Percentiles rank a stretch among this genome's conserved stretches.
These are phyloP conservation scores for Hyalella azteca DNA, from an alignment of 2,888 invertebrate species.

Conservation along the genomic window DNA sequence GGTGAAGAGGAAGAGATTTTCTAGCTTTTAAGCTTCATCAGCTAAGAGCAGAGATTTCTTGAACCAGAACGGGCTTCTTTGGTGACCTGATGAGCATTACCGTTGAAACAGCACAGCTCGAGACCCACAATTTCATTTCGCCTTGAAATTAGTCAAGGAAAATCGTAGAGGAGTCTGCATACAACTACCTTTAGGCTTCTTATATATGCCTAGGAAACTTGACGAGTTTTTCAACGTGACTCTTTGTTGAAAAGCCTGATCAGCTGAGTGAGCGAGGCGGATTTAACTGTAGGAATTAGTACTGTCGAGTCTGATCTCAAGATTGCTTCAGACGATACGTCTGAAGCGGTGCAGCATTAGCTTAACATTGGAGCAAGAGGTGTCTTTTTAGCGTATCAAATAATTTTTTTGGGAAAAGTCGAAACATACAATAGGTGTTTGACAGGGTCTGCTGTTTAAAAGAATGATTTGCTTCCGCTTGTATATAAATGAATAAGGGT, in stretches of 20 bases:
- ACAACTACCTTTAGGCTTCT: neutral
- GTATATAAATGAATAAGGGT: too few relatives aligned
- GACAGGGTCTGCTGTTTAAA: too few relatives aligned
- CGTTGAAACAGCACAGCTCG: conserved; percentile 25
- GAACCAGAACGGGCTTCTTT: conserved; percentile 1
- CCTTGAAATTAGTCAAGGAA: conserved; percentile 24
- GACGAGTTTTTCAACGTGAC: neutral
- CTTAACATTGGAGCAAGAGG: too few relatives aligned
- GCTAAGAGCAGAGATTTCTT: conserved; percentile 16
- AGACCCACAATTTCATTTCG: conserved; percentile 27
- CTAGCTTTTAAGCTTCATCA: conserved; percentile 29
- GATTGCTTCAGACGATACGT: too few relatives aligned
- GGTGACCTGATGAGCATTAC: conserved; percentile 30
- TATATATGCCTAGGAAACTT: conserved; percentile 10
- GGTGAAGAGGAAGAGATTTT: too few relatives aligned
- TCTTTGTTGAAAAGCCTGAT: conserved; percentile 22
- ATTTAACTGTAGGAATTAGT: neutral
- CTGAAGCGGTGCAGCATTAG: too few relatives aligned
- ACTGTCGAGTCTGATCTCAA: neutral
- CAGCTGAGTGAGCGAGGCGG: conserved; percentile 20
- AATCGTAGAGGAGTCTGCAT: conserved; percentile 4
- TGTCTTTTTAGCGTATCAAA: too few relatives aligned
- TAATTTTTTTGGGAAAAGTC: too few relatives aligned
- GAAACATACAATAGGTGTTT: too few relatives aligned
- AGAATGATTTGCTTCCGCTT: too few relatives aligned